These are phyloP conservation scores for Stylophora pistillata DNA, from an alignment of 64 coral and sea anemone species.

Conservation along the genomic window DNA sequence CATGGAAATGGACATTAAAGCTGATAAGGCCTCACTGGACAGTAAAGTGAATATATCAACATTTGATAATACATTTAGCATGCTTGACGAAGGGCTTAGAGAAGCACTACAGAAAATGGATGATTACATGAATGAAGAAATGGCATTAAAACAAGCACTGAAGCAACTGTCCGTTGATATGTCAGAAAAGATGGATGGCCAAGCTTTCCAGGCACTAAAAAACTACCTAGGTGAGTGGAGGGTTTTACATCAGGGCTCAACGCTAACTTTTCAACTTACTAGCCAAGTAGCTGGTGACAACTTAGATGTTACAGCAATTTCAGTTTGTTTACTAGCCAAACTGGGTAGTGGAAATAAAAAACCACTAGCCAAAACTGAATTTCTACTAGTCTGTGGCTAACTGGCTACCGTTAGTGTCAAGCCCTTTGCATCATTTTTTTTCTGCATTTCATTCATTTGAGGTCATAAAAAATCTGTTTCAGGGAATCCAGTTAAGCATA, in stretches of 20 bases:
- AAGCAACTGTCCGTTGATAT: conserved; percentile 84
- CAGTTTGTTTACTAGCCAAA: too few species aligned
- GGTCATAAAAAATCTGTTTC: too few species aligned
- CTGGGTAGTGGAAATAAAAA: too few species aligned
- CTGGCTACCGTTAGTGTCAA: background rate
- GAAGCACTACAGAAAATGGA: conserved; percentile 98
- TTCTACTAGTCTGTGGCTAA: too few species aligned
- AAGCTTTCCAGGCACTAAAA: conserved; percentile 79
- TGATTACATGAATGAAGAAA: conserved; percentile 97
- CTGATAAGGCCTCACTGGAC: conserved; percentile 86
- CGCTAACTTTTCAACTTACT: too few species aligned
- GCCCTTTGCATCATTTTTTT: background rate
- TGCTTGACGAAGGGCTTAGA: conserved; percentile 80
- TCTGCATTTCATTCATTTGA: too few species aligned
- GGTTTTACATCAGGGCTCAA: background rate
- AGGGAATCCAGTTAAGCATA: too few species aligned
- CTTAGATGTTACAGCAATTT: too few species aligned
- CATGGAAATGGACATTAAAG: conserved; percentile 91
- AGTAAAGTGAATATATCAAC: conserved; percentile 85
- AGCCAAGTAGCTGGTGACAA: too few species aligned
- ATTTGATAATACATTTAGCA: conserved; percentile 90
- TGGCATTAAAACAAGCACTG: conserved; percentile 88
- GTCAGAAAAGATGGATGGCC: conserved; percentile 89
- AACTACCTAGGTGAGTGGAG: conserved; percentile 73
- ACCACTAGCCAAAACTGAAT: too few species aligned